Conservation (phyloP, 30 jellyfish, hydroid and myxozoan species). For the Clytia hemisphaerica region DNA sequence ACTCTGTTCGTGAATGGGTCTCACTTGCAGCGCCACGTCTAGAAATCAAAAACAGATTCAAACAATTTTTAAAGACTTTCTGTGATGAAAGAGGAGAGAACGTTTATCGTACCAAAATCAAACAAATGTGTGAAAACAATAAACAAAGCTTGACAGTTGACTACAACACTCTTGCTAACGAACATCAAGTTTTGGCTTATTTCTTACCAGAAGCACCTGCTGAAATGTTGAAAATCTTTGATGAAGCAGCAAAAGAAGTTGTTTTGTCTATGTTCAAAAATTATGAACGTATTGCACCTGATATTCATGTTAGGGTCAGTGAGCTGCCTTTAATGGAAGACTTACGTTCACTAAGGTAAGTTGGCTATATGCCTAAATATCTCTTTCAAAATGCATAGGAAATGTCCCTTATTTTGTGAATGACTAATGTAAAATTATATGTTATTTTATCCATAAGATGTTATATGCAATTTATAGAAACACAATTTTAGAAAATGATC, state of each 20-base stretch:
- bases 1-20: slow-evolving; percentile 94
- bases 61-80: slow-evolving; percentile 83
- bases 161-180: slow-evolving; percentile 83
- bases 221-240: slow-evolving; percentile 89
- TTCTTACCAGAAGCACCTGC: slow-evolving; percentile 99
- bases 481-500: not conserved
- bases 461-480: not conserved
- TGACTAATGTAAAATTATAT: too few species aligned
- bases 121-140: slow-evolving; percentile 95
- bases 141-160: slow-evolving; percentile 82
- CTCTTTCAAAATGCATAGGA: not conserved
- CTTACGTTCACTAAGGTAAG: slow-evolving; percentile 82
- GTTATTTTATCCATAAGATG: not conserved
- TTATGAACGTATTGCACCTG: slow-evolving; percentile 91
- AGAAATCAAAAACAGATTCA: slow-evolving; percentile 82
- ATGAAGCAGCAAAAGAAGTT: slow-evolving; percentile 98
- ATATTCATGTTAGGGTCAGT: slow-evolving; percentile 83
- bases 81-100: slow-evolving; percentile 90
- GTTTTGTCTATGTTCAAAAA: slow-evolving; percentile 88
- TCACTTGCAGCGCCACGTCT: slow-evolving; percentile 93
- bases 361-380: not conserved
- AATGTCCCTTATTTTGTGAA: too few species aligned
- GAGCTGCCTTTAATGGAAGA: slow-evolving; percentile 96
- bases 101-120: slow-evolving; percentile 83
- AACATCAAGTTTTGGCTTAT: slow-evolving; percentile 96